Conservation (phyloP, 2,888 invertebrate species). For the Spatulosminthurus flaviceps region DNA sequence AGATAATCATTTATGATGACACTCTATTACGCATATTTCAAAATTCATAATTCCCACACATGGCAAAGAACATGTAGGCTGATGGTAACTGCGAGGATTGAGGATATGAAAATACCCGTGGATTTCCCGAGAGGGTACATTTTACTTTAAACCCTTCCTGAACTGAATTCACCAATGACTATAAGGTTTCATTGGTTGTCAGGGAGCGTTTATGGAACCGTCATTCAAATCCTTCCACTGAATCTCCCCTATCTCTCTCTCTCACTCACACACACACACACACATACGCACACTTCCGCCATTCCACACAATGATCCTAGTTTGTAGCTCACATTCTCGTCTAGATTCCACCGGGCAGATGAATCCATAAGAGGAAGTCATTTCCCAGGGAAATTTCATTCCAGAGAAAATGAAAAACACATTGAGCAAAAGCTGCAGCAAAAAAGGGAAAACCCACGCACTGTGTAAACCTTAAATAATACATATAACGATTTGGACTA, state of each 20-base stretch:
- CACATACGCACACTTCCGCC: too few relatives aligned
- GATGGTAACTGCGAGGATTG: too few relatives aligned
- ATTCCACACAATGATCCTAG: not conserved
- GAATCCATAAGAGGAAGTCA: not conserved
- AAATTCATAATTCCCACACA: conserved; percentile 6
- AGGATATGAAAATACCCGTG: not conserved
- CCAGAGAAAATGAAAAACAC: conserved; percentile 6
- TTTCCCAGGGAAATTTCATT: not conserved
- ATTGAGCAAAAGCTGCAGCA: too few relatives aligned
- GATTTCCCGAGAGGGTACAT: conserved; percentile 11
- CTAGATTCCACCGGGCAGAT: not conserved
- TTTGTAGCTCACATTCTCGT: too few relatives aligned
- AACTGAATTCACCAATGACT: not conserved
- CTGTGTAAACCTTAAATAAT: not conserved
- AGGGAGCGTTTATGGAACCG: conserved; percentile 14
- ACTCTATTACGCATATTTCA: conserved; percentile 11
- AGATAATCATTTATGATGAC: conserved; percentile 9
- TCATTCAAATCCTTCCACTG: not conserved
- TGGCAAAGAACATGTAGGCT: not conserved
- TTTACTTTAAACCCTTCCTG: not conserved
- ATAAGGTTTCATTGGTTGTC: conserved; percentile 1
- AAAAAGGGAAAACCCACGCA: too few relatives aligned
- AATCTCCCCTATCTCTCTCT: not conserved
- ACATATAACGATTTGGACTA: not conserved
- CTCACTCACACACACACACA: not conserved